Evolutionary conservation across 2,797 vertebrate species (phyloP).

Genomic region (Enteromius argenteus): DNA sequence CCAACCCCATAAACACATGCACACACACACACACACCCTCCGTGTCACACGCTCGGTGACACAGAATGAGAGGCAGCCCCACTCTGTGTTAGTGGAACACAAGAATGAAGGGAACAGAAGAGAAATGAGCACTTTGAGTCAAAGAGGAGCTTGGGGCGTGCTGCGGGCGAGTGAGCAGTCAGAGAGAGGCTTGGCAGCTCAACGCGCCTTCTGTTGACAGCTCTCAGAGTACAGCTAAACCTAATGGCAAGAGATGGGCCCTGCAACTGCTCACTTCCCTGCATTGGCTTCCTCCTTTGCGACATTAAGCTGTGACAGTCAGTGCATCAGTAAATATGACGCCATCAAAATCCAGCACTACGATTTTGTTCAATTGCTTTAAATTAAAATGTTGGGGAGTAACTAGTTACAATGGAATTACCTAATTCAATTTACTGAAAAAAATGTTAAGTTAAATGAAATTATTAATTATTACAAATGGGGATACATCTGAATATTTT

Average conservation of each 20-base stretch:
- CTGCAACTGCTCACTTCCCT: constrained; percentile 78
- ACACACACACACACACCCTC: constrained; percentile 29
- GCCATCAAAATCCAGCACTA: constrained; percentile 76
- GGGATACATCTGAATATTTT: too few species aligned
- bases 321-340: constrained; percentile 77
- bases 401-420: background rate
- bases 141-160: constrained; percentile 92
- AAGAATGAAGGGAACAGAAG: constrained; percentile 92
- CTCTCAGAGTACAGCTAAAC: constrained; percentile 89
- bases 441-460: too few species aligned
- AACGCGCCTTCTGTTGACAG: constrained; percentile 91
- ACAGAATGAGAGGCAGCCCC: constrained; percentile 70
- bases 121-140: constrained; percentile 92
- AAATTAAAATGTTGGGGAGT: background rate
- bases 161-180: constrained; percentile 90
- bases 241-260: constrained; percentile 87
- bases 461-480: too few species aligned
- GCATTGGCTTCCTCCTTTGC: constrained; percentile 74
- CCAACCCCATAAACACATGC: constrained; percentile 68
- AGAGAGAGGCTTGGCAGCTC: constrained; percentile 87
- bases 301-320: constrained; percentile 76
- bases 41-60: constrained; percentile 57
- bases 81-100: constrained; percentile 83
- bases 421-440: background rate
- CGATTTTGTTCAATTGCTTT: constrained; percentile 55